Base-by-base conservation (phyloP, 2,797 vertebrate species). In the Loriculus beryllinus region DNA sequence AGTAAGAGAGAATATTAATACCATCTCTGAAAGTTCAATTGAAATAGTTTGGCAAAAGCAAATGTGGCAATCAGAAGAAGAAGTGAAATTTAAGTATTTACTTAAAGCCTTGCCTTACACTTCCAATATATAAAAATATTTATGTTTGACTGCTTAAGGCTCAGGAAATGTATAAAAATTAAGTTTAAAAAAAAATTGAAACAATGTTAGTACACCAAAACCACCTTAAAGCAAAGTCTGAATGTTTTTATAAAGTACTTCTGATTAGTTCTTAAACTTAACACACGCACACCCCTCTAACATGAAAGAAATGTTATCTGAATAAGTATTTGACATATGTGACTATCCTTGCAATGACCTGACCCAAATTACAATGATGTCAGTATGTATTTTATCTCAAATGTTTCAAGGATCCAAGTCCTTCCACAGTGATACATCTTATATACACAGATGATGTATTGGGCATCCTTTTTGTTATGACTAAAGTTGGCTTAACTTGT, bases 401-500 rank as follows among this genome's bases (percentile, higher is more conserved):
- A 52, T 4, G 18, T 59, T 60, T 90, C 63, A 82, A 92, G 81
- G 70, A 84, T 45, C 14, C 25, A 39, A 85, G 62, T 33, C 51
- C 39, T 59, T 81, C 54, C 51, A 60, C 26, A 64, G n/a, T 16
- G 56, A 12, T 52, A 39, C 0, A 7, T 37, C 68, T 31, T 60
- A 42, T 42, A 60, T 2, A 74, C 2, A 1, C 5, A 70, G 35
- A 65, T 18, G 5, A 85, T 10, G 47, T 42, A 31, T 16, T 16
- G 9, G 51, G 14, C 29, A 62, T 64, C 51, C 8, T 68, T 77
- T 86, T 54, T 94, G 45, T 89, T 95, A 68, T 71, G 78, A 85
- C 88, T 93, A 14, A 88, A 92, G 37, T 12, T 88, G 51, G 22
- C 42, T 80, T 78, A 80, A 62, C 72, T 71, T 88, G 28, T 37